These are phyloP conservation scores for Poeciliopsis presidionis DNA, from an alignment of 2,797 vertebrate genomes.

Conservation along the genomic window DNA sequence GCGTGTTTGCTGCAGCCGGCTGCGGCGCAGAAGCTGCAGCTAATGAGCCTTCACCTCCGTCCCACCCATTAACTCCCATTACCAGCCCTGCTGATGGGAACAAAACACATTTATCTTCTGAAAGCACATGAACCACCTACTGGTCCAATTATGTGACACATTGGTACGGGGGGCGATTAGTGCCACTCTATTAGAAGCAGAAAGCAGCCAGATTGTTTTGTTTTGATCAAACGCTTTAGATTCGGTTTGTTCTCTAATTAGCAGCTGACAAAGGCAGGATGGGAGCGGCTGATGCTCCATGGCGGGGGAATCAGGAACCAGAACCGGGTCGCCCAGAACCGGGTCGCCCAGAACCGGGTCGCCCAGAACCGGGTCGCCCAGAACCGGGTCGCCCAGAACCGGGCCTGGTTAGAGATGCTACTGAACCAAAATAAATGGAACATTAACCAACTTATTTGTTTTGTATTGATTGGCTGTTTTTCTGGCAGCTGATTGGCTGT, in stretches of 20 bases:
- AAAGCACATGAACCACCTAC: constrained; percentile 29
- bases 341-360: neutral
- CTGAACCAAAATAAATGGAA: too few relatives aligned
- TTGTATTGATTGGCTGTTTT: too few relatives aligned
- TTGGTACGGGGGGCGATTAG: constrained; percentile 4
- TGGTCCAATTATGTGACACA: constrained; percentile 19
- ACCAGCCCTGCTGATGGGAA: constrained; percentile 13
- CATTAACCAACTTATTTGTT: too few relatives aligned
- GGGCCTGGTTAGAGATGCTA: too few relatives aligned
- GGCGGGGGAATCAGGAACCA: neutral
- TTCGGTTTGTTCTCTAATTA: constrained; percentile 3
- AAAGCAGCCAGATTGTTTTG: constrained; percentile 12
- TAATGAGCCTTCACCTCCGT: constrained; percentile 28
- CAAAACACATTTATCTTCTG: constrained; percentile 36
- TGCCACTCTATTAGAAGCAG: constrained; percentile 13
- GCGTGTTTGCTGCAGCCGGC: constrained; percentile 8
- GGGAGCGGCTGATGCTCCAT: neutral
- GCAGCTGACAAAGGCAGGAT: neutral
- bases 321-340: too few relatives aligned
- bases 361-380: neutral
- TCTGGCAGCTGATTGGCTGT: too few relatives aligned
- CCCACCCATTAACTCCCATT: constrained; percentile 41
- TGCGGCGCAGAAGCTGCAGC: constrained; percentile 15
- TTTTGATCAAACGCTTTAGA: constrained; percentile 12
- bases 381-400: too few relatives aligned